Evolutionary conservation across 2,888 invertebrate species (phyloP).

Genomic region (Leptinotarsa haldemani): DNA sequence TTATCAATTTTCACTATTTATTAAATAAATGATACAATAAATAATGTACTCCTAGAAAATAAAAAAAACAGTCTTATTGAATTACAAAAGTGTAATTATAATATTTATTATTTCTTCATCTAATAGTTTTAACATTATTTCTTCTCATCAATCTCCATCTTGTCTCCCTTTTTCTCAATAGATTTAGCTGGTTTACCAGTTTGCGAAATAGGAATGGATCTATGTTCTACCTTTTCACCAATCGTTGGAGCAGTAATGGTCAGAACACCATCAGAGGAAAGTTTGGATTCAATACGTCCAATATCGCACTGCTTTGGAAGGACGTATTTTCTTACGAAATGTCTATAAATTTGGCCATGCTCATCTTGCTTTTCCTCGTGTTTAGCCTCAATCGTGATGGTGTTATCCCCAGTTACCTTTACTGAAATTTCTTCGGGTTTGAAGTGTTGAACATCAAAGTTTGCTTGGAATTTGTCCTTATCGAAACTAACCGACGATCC

Average conservation of each 20-base stretch:
- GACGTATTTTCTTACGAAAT: background rate
- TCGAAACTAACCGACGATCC: constrained; percentile 25
- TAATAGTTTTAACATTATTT: background rate
- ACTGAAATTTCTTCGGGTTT: constrained; percentile 41
- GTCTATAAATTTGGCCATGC: constrained; percentile 40
- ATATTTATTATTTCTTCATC: too few relatives aligned
- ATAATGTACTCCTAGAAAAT: background rate
- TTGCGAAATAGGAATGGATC: constrained; percentile 33
- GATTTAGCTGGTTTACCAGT: constrained; percentile 37
- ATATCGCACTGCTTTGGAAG: constrained; percentile 35
- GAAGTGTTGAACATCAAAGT: constrained; percentile 42
- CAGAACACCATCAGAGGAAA: constrained; percentile 41
- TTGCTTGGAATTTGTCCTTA: constrained; percentile 35
- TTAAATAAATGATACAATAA: too few relatives aligned
- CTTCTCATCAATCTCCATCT: too few relatives aligned
- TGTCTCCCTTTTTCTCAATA: constrained; percentile 17
- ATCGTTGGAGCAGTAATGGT: constrained; percentile 35
- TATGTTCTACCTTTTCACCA: constrained; percentile 25
- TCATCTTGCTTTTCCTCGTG: constrained; percentile 41
- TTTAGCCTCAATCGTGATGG: constrained; percentile 38
- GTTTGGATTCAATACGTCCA: constrained; percentile 33
- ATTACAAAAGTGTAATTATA: too few relatives aligned
- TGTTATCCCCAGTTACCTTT: constrained; percentile 34
- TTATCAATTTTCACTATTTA: too few relatives aligned
- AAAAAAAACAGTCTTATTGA: too few relatives aligned